phyloP scores from a whole-genome alignment of 64 coral and sea anemone species.

The Stylophora pistillata region DNA sequence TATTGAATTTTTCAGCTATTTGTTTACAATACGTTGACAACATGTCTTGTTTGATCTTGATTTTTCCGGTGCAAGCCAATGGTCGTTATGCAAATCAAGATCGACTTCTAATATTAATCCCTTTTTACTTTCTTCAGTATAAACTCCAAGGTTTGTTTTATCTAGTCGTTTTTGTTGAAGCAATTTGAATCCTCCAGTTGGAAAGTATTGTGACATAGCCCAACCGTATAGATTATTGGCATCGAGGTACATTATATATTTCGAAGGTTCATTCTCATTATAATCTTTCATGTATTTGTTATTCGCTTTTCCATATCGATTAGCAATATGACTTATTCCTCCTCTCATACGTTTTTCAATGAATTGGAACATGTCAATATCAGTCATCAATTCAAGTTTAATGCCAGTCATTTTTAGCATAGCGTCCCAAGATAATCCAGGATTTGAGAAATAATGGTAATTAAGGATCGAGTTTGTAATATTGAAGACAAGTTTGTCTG shows the following conservation, averaged over 20 bases:
- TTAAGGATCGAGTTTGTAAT: constrained; percentile 8
- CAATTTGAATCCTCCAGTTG: not conserved
- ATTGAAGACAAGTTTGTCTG: not conserved
- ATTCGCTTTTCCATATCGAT: not conserved
- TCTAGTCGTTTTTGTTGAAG: not conserved
- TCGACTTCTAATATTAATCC: constrained; percentile 26
- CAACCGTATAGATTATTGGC: constrained; percentile 10
- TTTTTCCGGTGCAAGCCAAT: no score
- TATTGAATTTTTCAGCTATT: no score
- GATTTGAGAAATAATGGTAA: not conserved
- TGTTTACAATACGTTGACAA: no score
- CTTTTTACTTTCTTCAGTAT: not conserved
- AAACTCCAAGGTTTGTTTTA: not conserved
- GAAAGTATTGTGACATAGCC: not conserved
- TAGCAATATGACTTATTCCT: no score
- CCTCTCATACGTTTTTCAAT: no score
- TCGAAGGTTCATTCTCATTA: not conserved
- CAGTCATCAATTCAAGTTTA: no score
- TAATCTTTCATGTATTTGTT: not conserved
- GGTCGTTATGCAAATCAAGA: no score
- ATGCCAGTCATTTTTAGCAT: constrained; percentile 4
- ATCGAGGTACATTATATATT: constrained; percentile 11
- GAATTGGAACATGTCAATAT: no score
- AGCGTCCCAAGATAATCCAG: not conserved
- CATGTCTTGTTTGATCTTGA: no score